A percentile compares a stretch with the other conserved stretches of the same genome.
Evolutionary conservation across 2,888 invertebrate species (phyloP).

Genomic region (Erebia epiphron): DNA sequence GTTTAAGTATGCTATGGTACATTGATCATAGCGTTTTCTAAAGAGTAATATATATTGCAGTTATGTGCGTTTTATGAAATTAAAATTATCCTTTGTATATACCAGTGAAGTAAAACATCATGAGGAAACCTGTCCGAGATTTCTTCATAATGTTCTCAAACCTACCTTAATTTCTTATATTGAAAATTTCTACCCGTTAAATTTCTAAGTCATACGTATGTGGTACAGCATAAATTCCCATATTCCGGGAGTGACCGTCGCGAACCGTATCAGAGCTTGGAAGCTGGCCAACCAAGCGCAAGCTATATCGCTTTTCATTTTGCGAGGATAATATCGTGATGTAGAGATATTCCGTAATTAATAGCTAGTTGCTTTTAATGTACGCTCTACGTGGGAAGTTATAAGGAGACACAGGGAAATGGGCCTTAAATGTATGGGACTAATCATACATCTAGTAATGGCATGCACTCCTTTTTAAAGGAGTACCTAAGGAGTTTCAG

Average conservation of each 20-base stretch:
- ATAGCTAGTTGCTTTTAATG: constrained; percentile 24
- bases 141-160: too few relatives aligned
- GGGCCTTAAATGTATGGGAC: too few relatives aligned
- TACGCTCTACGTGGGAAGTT: neutral
- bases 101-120: too few relatives aligned
- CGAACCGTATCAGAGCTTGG: constrained; percentile 31
- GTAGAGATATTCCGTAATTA: constrained; percentile 32
- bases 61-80: too few relatives aligned
- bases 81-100: too few relatives aligned
- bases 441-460: too few relatives aligned
- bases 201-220: constrained; percentile 8
- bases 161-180: neutral
- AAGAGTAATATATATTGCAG: too few relatives aligned
- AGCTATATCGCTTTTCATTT: constrained; percentile 39
- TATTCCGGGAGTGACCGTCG: constrained; percentile 31
- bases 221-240: constrained; percentile 23
- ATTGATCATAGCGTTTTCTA: too few relatives aligned
- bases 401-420: neutral
- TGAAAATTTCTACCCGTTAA: neutral
- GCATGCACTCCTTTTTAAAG: too few relatives aligned
- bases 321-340: constrained; percentile 37
- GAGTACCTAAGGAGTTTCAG: too few relatives aligned
- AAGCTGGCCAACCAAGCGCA: constrained; percentile 30
- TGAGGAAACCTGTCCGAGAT: too few relatives aligned
- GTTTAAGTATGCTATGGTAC: too few relatives aligned